Conservation (phyloP, 2,113 vertebrate species). For the Cisticola juncidis region DNA sequence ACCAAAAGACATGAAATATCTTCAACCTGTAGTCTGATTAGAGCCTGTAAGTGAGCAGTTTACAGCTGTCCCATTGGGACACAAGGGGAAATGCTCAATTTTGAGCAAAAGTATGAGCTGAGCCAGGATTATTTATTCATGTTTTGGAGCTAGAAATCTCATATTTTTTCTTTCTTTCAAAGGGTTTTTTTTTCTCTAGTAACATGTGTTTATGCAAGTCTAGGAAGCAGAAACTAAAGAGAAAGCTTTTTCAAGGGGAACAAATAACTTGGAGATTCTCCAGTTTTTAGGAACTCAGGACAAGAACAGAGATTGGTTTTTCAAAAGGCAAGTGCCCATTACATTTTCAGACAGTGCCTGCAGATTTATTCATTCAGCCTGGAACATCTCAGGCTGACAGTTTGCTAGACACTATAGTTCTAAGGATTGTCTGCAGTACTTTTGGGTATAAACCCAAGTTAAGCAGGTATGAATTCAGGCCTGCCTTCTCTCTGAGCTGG, state of each 20-base stretch:
- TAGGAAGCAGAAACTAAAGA: background rate
- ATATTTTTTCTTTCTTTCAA: background rate
- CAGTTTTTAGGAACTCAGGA: background rate
- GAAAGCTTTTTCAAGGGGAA: background rate
- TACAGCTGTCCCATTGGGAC: background rate
- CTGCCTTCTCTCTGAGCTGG: background rate
- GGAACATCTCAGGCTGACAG: background rate
- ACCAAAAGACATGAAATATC: background rate
- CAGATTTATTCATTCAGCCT: background rate
- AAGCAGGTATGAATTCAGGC: background rate
- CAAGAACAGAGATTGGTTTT: background rate
- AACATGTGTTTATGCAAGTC: background rate
- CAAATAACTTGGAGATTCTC: background rate
- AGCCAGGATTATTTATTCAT: conserved; percentile 34
- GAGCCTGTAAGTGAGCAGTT: background rate
- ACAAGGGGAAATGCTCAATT: conserved; percentile 6
- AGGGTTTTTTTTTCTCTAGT: background rate
- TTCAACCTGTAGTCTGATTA: background rate
- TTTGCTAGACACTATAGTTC: background rate
- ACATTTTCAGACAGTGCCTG: background rate
- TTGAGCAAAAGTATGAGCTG: background rate
- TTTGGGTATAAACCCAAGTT: background rate
- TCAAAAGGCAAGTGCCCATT: background rate
- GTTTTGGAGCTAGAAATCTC: background rate
- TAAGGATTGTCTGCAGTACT: background rate